Percentiles rank a stretch among this genome's conserved stretches.
phyloP scores from a whole-genome alignment of 2,113 vertebrate species.

The Erythrocercus mccallii region DNA sequence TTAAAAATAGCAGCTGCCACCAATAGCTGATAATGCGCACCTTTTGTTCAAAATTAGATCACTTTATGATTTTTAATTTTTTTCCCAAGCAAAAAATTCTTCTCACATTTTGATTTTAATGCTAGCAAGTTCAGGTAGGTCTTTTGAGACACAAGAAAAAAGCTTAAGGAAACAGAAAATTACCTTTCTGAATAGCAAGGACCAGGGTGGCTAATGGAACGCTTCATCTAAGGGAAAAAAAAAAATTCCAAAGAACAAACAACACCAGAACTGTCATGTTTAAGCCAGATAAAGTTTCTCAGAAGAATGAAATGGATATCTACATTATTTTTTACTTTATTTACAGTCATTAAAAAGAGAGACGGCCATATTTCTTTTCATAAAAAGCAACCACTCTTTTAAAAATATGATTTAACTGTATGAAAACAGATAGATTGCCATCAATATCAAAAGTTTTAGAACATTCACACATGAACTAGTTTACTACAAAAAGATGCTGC shows the following conservation, averaged over 20 bases:
- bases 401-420: background rate
- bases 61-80: background rate
- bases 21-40: background rate
- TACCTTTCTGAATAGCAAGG: conserved; percentile 57
- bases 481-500: background rate
- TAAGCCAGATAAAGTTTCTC: background rate
- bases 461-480: background rate
- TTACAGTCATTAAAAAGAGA: background rate
- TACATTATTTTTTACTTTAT: background rate
- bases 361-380: background rate
- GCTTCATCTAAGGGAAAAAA: conserved; percentile 33
- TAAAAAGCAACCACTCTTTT: background rate
- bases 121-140: background rate
- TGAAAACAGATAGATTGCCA: background rate
- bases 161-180: background rate
- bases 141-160: background rate
- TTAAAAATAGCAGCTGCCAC: background rate
- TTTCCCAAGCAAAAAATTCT: background rate
- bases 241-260: background rate
- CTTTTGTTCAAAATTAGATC: background rate
- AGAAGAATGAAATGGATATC: background rate
- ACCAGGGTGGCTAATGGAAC: conserved; percentile 55
- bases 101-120: background rate
- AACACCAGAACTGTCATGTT: background rate
- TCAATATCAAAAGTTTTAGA: background rate